These are phyloP conservation scores for Dicaeum eximium DNA, from an alignment of 2,113 vertebrate genomes.

Conservation along the genomic window DNA sequence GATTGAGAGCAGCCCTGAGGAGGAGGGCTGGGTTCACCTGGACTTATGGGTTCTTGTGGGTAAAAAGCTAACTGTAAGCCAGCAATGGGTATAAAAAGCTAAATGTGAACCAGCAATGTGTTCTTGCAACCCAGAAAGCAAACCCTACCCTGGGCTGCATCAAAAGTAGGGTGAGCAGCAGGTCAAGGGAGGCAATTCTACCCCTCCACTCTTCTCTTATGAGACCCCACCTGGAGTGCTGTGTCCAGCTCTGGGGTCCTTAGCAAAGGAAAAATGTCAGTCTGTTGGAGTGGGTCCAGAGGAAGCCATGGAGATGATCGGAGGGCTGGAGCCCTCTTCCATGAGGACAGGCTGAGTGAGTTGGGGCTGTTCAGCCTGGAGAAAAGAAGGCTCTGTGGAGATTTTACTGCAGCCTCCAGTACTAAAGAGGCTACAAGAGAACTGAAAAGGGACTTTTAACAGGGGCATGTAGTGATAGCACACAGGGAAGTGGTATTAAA, in stretches of 20 bases:
- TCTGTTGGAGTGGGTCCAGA: neutral
- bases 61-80: neutral
- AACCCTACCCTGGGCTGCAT: neutral
- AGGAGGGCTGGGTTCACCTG: neutral
- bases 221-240: neutral
- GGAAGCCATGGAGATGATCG: neutral
- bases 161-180: neutral
- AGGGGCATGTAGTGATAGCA: too few relatives aligned
- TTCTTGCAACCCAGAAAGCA: neutral
- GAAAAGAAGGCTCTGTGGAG: neutral
- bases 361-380: neutral
- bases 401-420: neutral
- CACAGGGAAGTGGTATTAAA: neutral
- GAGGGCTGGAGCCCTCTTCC: neutral
- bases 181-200: neutral
- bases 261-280: fast-evolving
- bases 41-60: neutral
- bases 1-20: neutral
- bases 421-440: too few relatives aligned
- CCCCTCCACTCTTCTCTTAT: neutral
- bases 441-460: neutral
- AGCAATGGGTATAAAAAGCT: neutral
- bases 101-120: neutral
- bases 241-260: neutral
- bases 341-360: neutral